These are phyloP conservation scores for Camponotus pennsylvanicus DNA, from an alignment of 1,140 invertebrate species.

Conservation along the genomic window DNA sequence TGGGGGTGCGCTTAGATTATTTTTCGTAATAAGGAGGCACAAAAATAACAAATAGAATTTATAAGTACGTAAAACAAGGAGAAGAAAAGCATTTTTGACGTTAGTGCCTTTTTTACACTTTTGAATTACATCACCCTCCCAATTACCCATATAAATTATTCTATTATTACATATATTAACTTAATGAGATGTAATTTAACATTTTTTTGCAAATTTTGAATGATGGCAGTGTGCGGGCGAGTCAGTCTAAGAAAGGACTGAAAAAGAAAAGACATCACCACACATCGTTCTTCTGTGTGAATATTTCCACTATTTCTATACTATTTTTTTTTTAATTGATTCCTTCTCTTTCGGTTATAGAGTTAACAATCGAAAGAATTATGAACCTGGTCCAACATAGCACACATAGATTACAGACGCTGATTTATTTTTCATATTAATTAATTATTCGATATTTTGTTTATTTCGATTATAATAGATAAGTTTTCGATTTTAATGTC, in stretches of 20 bases:
- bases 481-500: slow-evolving; percentile 78
- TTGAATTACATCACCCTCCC: slow-evolving; percentile 45
- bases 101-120: slow-evolving; percentile 55
- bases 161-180: slow-evolving; percentile 28
- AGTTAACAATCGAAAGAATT: slow-evolving; percentile 73
- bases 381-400: slow-evolving; percentile 81
- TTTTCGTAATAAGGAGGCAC: slow-evolving; percentile 4
- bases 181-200: slow-evolving; percentile 31
- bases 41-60: slow-evolving; percentile 36
- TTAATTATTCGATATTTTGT: slow-evolving; percentile 77
- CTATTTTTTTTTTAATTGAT: slow-evolving; percentile 59
- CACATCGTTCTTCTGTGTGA: slow-evolving; percentile 11
- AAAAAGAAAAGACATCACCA: slow-evolving; percentile 42
- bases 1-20: slow-evolving; percentile 31
- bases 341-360: slow-evolving; percentile 42
- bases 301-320: slow-evolving; percentile 50
- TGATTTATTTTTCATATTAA: slow-evolving; percentile 79
- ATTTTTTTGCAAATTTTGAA: slow-evolving; percentile 43
- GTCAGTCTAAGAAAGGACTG: slow-evolving; percentile 56
- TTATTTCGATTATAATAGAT: slow-evolving; percentile 82
- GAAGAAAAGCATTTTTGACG: slow-evolving; percentile 50
- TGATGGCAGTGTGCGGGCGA: slow-evolving; percentile 54
- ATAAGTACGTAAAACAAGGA: slow-evolving; percentile 52
- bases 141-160: slow-evolving; percentile 44
- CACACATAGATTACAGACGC: slow-evolving; percentile 80